Percentiles rank a stretch among this genome's conserved stretches.
Evolutionary conservation across 2,888 invertebrate species (phyloP).

Genomic region (Xestia rhomboidea): DNA sequence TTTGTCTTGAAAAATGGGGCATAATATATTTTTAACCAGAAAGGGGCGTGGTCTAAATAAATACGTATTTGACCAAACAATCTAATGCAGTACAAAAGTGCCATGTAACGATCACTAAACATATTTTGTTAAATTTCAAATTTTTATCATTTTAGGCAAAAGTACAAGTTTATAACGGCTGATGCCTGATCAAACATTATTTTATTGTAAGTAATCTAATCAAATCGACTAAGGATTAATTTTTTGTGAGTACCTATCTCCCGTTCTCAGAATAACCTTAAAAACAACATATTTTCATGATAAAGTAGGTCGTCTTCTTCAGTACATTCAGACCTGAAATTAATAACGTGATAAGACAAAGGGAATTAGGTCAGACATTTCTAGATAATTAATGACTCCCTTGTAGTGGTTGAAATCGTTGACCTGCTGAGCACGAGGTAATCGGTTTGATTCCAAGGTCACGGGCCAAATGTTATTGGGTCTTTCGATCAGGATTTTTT

Average conservation of each 20-base stretch:
- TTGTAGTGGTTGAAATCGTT: not conserved
- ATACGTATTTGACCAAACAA: not conserved
- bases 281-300: conserved; percentile 21
- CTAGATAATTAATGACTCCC: not conserved
- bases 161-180: not conserved
- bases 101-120: not conserved
- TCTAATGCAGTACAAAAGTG: not conserved
- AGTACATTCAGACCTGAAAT: conserved; percentile 24
- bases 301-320: conserved; percentile 31
- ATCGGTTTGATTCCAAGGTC: not conserved
- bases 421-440: too few species aligned
- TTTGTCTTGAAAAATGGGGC: not conserved
- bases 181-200: not conserved
- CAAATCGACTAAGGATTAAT: conserved; percentile 17
- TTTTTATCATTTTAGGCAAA: not conserved
- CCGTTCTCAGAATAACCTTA: conserved; percentile 10
- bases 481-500: not conserved
- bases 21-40: not conserved
- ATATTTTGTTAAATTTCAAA: not conserved
- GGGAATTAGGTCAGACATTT: conserved; percentile 5
- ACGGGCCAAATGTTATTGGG: not conserved
- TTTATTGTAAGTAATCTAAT: conserved; percentile 43
- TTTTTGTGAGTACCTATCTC: conserved; percentile 13
- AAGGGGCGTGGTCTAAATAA: not conserved
- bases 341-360: conserved; percentile 22